phyloP scores from a whole-genome alignment of 1,140 invertebrate genomes.

The Phymastichus coffea region DNA sequence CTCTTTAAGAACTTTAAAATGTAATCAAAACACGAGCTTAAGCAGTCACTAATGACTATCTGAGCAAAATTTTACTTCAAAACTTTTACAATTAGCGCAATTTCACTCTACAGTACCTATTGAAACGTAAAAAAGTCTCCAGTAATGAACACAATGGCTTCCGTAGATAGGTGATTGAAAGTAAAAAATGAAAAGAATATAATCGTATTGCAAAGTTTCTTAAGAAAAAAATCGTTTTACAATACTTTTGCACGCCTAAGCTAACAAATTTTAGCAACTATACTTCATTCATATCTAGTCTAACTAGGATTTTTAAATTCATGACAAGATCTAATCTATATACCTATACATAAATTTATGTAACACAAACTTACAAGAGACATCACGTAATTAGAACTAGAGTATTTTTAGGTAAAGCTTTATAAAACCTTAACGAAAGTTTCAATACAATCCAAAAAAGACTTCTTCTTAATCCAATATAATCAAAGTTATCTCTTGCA shows the following conservation, averaged over 20 bases:
- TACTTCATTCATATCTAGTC: neutral
- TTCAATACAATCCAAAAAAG: neutral
- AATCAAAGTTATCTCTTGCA: neutral
- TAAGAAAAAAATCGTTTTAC: constrained; percentile 13
- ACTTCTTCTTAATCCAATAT: neutral
- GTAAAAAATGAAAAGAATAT: neutral
- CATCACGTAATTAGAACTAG: constrained; percentile 6
- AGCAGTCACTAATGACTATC: constrained; percentile 6
- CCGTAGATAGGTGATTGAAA: constrained; percentile 16
- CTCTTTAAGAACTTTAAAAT: neutral
- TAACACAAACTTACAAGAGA: neutral
- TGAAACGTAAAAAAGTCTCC: neutral
- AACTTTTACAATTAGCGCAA: neutral
- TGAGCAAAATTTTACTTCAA: neutral
- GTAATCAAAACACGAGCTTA: constrained; percentile 24
- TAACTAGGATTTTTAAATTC: neutral
- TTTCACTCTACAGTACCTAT: neutral
- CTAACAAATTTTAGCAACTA: constrained; percentile 1
- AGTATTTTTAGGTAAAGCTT: constrained; percentile 17
- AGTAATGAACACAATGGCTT: constrained; percentile 8
- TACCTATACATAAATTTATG: too few relatives aligned
- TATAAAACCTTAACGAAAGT: too few relatives aligned
- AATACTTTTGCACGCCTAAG: constrained; percentile 16
- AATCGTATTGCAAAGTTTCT: too few relatives aligned
- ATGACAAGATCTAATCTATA: too few relatives aligned